A percentile compares a stretch with the other conserved stretches of the same genome.
phyloP scores from a whole-genome alignment of 2,113 vertebrate genomes.

The Sialia sialis region DNA sequence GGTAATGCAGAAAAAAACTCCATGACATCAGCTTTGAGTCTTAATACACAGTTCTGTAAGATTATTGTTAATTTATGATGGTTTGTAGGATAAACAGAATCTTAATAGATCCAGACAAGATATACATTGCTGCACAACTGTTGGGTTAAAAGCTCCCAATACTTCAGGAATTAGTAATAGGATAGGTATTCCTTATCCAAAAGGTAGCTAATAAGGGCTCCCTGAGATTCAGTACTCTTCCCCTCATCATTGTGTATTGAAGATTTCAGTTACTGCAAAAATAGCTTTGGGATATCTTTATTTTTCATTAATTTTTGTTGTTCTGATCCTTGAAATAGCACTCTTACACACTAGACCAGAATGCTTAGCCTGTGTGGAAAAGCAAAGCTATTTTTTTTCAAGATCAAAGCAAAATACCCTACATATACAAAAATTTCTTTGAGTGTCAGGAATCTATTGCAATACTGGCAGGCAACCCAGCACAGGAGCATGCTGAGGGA shows the following conservation, averaged over 20 bases:
- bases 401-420: not conserved
- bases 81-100: not conserved
- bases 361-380: not conserved
- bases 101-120: not conserved
- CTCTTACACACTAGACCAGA: not conserved
- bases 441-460: not conserved
- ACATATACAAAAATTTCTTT: accelerated
- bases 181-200: not conserved
- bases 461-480: not conserved
- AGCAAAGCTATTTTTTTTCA: not conserved
- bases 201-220: not conserved
- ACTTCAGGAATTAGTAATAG: not conserved
- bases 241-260: accelerated
- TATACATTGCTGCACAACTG: not conserved
- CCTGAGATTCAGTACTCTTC: not conserved
- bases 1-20: not conserved
- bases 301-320: not conserved
- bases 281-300: not conserved
- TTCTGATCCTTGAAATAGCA: not conserved
- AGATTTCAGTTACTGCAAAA: not conserved
- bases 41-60: not conserved
- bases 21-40: not conserved
- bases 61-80: not conserved
- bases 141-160: not conserved
- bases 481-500: accelerated